phyloP scores from a whole-genome alignment of 1,140 invertebrate genomes.

The Bombus balteatus region DNA sequence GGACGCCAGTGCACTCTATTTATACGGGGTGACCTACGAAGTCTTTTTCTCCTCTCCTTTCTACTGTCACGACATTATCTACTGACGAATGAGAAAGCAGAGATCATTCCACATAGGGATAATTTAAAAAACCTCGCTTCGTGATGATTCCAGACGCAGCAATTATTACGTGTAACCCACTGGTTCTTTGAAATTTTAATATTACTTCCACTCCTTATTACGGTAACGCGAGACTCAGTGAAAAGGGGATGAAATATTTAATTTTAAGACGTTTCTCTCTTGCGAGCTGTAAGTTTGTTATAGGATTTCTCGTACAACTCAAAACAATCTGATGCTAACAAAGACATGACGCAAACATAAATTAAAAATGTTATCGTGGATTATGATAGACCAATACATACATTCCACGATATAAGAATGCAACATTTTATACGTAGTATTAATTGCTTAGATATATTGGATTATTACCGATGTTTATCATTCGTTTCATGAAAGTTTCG shows the following conservation, averaged over 20 bases:
- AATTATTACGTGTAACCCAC: neutral
- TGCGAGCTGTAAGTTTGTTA: no score
- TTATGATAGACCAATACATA: no score
- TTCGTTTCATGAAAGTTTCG: no score
- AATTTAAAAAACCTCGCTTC: neutral
- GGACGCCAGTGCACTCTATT: conserved; percentile 27
- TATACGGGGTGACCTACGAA: conserved; percentile 48
- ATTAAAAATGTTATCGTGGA: no score
- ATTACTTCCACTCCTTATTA: neutral
- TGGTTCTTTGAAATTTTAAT: neutral
- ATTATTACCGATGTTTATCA: no score
- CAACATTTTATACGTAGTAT: no score
- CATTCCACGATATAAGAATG: no score
- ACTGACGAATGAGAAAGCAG: neutral
- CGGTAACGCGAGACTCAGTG: neutral
- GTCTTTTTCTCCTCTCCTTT: conserved; percentile 26
- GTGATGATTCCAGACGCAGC: neutral
- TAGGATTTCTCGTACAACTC: no score
- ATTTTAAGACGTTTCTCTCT: neutral
- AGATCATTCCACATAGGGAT: neutral
- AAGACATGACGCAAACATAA: no score
- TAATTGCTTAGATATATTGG: no score
- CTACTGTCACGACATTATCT: neutral
- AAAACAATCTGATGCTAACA: no score
- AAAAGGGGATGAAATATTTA: neutral